These are phyloP conservation scores for Oostethus manadensis DNA, from an alignment of 2,113 vertebrate genomes.

Conservation along the genomic window DNA sequence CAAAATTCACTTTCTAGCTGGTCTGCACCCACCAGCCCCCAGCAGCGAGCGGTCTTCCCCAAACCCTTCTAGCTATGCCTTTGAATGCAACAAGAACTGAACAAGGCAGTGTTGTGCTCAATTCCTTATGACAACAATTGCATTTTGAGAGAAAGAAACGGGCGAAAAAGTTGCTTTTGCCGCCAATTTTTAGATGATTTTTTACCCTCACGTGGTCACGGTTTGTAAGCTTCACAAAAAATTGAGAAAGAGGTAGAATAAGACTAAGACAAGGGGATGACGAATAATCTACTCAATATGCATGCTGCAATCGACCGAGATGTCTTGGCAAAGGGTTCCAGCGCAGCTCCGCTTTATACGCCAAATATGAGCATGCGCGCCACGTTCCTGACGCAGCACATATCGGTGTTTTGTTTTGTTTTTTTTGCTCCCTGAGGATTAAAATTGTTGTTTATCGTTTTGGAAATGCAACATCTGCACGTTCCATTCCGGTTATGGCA, in stretches of 20 bases:
- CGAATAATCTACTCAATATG: constrained; percentile 11
- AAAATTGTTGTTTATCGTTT: constrained; percentile 52
- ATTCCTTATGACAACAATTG: constrained; percentile 96
- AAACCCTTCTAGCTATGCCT: constrained; percentile 79
- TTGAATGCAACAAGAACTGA: constrained; percentile 86
- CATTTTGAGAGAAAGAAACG: constrained; percentile 72
- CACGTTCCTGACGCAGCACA: constrained; percentile 12
- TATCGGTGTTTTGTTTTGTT: constrained; percentile 17
- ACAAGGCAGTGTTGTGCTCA: constrained; percentile 77
- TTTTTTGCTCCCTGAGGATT: constrained; percentile 32
- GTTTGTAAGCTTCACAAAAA: constrained; percentile 32
- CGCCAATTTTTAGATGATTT: constrained; percentile 81
- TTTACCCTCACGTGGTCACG: constrained; percentile 40
- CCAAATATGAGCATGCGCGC: constrained; percentile 19
- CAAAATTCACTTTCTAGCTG: constrained; percentile 93
- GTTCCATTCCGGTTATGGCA: constrained; percentile 52
- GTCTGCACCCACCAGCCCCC: constrained; percentile 96
- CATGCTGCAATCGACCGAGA: constrained; percentile 22
- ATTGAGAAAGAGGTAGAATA: constrained; percentile 20
- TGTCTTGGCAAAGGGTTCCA: constrained; percentile 42
- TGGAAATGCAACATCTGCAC: constrained; percentile 60
- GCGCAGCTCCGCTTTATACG: constrained; percentile 42
- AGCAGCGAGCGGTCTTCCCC: constrained; percentile 74
- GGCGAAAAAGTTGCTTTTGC: constrained; percentile 72
- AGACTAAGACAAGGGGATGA: constrained; percentile 45